Evolutionary conservation across 2,113 vertebrate species (phyloP), one percentile per base, ranked within the genome.

Genomic region (Polyodon spathula): DNA sequence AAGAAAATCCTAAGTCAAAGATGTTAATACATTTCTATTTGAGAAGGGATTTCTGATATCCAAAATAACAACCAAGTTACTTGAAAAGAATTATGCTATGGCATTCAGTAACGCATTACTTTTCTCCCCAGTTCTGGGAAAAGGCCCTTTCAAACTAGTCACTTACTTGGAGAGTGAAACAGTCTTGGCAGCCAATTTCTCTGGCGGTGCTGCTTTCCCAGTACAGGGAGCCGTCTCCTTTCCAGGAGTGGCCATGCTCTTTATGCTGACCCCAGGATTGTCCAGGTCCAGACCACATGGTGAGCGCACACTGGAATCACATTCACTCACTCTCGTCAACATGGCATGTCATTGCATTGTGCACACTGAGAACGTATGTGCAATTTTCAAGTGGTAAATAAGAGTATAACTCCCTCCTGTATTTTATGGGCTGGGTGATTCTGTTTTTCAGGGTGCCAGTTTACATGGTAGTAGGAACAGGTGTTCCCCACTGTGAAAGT

Each of bases 211-310:
- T 8, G 72, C 93, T 62, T 82, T 85, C 62, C 79, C 89, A 14
- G 65, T 80, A 65, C 82, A 54, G 60, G 71, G 73, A 51, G 79
- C 84, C 10, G 50, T 72, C 2, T 54, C 51, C 46, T 41, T 12
- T 17, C 68, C 83, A 4, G 84, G 70, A 53, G 58, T 86, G 56
- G 16, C 81, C 2, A 73, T 81, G 12, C 80, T 72, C 68, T 98
- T 97, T 76, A 92, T 97, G 92, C 74, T 98, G 81, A 97, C 93
- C 4, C 89, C 93, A 40, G 93, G 91, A 10, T 86, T 96, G 63
- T 90, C 89, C 76, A 87, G 84, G 72, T 76, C 82, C 48, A 86
- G 85, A 66, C 84, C 89, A n/a, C 90, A 95, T 0, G 94, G 94
- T 95, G 81, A 86, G 84, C n/a, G 46, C 40, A 14, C 7, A 52